Evolutionary conservation across 2,888 invertebrate genomes (phyloP).

Genomic region (Zootermopsis nevadensis): DNA sequence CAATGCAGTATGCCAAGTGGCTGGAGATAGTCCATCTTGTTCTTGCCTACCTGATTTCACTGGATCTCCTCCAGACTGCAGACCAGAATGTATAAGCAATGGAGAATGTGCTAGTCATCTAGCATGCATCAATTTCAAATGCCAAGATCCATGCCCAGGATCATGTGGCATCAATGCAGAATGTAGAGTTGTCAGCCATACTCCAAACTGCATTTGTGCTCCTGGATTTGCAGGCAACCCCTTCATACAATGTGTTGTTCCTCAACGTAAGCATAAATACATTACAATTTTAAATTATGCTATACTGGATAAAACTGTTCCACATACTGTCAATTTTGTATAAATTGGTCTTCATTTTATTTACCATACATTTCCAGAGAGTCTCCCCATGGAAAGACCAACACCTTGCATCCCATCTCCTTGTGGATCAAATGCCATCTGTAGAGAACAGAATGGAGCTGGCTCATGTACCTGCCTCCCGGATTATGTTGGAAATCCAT

Average conservation of each 20-base stretch:
- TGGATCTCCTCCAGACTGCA: slow-evolving; percentile 58
- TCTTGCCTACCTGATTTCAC: slow-evolving; percentile 59
- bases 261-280: slow-evolving; percentile 58
- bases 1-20: slow-evolving; percentile 58
- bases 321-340: too few species aligned
- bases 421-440: slow-evolving; percentile 67
- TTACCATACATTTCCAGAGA: background rate
- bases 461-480: slow-evolving; percentile 67
- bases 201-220: slow-evolving; percentile 74
- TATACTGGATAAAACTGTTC: background rate
- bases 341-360: background rate
- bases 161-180: slow-evolving; percentile 67
- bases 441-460: slow-evolving; percentile 66
- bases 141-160: slow-evolving; percentile 67
- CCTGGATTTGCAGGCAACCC: slow-evolving; percentile 74
- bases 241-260: slow-evolving; percentile 64
- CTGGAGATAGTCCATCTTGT: slow-evolving; percentile 59
- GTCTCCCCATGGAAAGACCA: slow-evolving; percentile 62
- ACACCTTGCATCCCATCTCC: slow-evolving; percentile 68
- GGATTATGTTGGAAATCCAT: slow-evolving; percentile 70
- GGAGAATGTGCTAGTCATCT: slow-evolving; percentile 66
- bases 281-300: background rate
- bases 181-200: slow-evolving; percentile 82
- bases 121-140: slow-evolving; percentile 68
- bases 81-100: slow-evolving; percentile 69